phyloP scores from a whole-genome alignment of 2,797 vertebrate genomes.

The Peromyscus melanophrys region DNA sequence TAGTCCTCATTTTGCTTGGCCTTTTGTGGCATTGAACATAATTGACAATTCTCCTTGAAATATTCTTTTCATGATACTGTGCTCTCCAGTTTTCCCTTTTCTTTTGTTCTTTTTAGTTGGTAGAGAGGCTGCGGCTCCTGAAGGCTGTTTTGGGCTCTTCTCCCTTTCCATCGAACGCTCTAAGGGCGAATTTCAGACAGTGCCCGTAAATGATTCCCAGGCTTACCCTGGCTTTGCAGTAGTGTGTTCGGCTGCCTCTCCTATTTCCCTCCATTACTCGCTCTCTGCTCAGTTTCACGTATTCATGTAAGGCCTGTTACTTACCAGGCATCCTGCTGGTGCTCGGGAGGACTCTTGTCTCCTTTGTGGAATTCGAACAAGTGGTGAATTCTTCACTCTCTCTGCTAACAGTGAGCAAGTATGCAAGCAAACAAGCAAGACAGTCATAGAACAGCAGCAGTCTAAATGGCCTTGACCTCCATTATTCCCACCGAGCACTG shows the following conservation, averaged over 20 bases:
- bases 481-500: neutral
- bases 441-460: neutral
- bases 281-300: slow-evolving; percentile 32
- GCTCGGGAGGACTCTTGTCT: neutral
- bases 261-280: slow-evolving; percentile 39
- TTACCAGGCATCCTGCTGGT: neutral
- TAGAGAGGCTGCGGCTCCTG: neutral
- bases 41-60: slow-evolving; percentile 3
- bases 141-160: neutral
- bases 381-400: neutral
- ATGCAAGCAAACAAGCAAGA: neutral
- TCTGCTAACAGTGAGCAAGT: neutral
- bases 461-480: neutral
- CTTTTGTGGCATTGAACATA: neutral
- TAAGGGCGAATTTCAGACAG: neutral
- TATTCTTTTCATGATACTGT: slow-evolving; percentile 38
- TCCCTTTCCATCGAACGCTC: neutral
- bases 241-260: neutral
- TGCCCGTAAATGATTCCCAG: neutral
- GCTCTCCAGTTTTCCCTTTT: neutral
- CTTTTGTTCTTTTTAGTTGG: neutral
- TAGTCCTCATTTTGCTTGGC: slow-evolving; percentile 12
- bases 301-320: slow-evolving; percentile 19
- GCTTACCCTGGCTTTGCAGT: neutral
- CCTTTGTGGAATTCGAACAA: slow-evolving; percentile 20